Conservation (phyloP, 2,888 invertebrate genomes). For the Hermaeophaga mercurialis region DNA sequence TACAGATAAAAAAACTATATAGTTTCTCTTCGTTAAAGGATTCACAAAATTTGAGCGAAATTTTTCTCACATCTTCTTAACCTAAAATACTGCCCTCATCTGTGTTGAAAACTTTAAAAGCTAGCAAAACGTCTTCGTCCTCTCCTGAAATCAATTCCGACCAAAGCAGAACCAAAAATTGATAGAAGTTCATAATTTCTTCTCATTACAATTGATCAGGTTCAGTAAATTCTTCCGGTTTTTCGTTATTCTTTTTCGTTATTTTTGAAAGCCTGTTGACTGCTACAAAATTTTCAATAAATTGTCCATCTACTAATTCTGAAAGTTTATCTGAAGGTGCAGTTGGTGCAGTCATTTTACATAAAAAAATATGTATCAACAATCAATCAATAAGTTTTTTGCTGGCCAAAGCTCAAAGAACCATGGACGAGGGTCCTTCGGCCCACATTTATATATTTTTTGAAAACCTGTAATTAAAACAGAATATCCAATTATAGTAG, state of each 20-base stretch:
- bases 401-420: too few species aligned
- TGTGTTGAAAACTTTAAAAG: conserved; percentile 1
- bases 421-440: too few species aligned
- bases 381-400: too few species aligned
- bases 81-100: neutral
- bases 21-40: conserved; percentile 2
- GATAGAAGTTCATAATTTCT: conserved; percentile 9
- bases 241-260: neutral
- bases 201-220: conserved; percentile 14
- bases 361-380: too few species aligned
- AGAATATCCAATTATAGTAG: too few species aligned
- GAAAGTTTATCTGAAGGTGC: neutral
- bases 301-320: conserved; percentile 3
- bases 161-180: conserved; percentile 7
- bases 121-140: conserved; percentile 10
- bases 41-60: conserved; percentile 2
- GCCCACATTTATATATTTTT: too few species aligned
- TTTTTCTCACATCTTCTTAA: neutral
- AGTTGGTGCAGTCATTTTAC: too few species aligned
- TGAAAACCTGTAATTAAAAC: too few species aligned
- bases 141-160: neutral
- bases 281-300: neutral
- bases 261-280: conserved; percentile 2
- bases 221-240: neutral
- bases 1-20: too few species aligned